Evolutionary conservation across 2,888 invertebrate species (phyloP).

Genomic region (Dorcus hopei): DNA sequence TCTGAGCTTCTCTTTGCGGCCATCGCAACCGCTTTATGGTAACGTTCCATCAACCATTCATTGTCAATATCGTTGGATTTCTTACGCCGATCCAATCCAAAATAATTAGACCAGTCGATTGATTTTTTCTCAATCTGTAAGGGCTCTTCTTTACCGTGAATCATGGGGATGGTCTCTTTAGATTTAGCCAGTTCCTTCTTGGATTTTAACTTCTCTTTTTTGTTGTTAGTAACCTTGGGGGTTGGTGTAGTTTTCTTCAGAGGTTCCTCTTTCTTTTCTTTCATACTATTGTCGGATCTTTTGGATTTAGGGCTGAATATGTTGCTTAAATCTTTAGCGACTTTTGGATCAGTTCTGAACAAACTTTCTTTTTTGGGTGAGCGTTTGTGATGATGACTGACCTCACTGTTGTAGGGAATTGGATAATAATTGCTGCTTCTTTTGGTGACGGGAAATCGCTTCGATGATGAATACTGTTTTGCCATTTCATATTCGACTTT

Average conservation of each 20-base stretch:
- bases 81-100: conserved; percentile 76
- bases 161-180: conserved; percentile 28
- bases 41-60: conserved; percentile 57
- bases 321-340: conserved; percentile 65
- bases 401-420: conserved; percentile 23
- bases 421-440: conserved; percentile 53
- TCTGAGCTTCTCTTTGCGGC: conserved; percentile 40
- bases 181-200: conserved; percentile 11
- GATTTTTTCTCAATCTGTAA: conserved; percentile 69
- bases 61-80: conserved; percentile 57
- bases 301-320: conserved; percentile 55
- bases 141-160: conserved; percentile 46
- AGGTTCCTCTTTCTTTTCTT: conserved; percentile 18
- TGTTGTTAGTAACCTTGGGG: conserved; percentile 19
- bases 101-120: conserved; percentile 83
- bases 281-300: conserved; percentile 29
- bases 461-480: conserved; percentile 35
- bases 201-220: conserved; percentile 22
- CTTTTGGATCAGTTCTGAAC: conserved; percentile 64
- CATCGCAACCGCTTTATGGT: conserved; percentile 52
- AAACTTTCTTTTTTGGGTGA: conserved; percentile 34
- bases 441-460: conserved; percentile 67
- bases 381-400: conserved; percentile 36
- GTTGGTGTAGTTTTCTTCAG: conserved; percentile 17
- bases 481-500: background rate